phyloP scores from a whole-genome alignment of 2,113 vertebrate genomes.

The Crypturellus undulatus region DNA sequence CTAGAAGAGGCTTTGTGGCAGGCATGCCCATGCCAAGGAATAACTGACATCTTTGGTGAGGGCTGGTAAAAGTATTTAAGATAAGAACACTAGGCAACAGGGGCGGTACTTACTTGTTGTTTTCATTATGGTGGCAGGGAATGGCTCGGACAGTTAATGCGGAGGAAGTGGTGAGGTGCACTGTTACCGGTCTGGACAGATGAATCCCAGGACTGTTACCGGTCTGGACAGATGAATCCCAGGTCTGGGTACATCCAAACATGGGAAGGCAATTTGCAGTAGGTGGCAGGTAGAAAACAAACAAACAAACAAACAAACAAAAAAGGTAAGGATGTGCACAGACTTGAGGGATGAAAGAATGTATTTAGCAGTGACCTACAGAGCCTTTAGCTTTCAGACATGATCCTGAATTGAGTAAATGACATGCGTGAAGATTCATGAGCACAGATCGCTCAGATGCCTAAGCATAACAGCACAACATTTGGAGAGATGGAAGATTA shows the following conservation, averaged over 20 bases:
- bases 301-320: too few species aligned
- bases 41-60: neutral
- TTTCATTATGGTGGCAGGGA: neutral
- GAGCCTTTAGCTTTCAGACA: neutral
- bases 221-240: neutral
- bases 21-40: neutral
- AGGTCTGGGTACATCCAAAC: neutral
- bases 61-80: neutral
- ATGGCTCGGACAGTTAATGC: neutral
- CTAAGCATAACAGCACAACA: neutral
- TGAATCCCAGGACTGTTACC: neutral
- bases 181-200: neutral
- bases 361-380: neutral
- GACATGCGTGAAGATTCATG: neutral
- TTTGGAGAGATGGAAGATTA: neutral
- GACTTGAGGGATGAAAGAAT: neutral
- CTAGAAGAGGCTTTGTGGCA: neutral
- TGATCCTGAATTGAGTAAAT: neutral
- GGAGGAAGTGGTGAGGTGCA: neutral
- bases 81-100: neutral
- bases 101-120: neutral
- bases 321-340: neutral
- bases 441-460: neutral
- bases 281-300: too few species aligned
- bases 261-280: neutral